Conservation (phyloP, 2,113 vertebrate genomes). For the Cacatua alba region DNA sequence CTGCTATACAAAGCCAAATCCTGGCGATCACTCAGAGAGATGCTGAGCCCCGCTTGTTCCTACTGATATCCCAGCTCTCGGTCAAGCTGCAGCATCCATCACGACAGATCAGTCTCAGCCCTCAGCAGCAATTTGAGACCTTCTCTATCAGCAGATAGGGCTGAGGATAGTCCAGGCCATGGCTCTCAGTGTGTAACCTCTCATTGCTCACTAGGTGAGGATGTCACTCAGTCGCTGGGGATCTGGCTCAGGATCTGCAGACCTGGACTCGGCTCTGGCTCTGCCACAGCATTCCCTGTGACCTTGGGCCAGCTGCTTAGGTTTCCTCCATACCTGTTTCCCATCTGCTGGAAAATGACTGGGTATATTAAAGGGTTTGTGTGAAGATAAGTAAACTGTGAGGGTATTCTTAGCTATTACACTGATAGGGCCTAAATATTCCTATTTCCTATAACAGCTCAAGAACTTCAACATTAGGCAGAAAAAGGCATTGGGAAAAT, state of each 20-base stretch:
- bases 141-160: background rate
- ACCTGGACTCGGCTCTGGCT: background rate
- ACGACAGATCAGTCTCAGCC: background rate
- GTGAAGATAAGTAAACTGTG: slow-evolving; percentile 22
- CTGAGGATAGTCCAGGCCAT: background rate
- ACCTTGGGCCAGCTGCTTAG: slow-evolving; percentile 44
- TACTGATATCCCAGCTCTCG: background rate
- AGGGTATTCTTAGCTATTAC: slow-evolving; percentile 19
- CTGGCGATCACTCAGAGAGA: background rate
- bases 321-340: slow-evolving; percentile 11
- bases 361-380: background rate
- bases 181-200: background rate
- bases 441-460: slow-evolving; percentile 30
- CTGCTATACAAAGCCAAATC: background rate
- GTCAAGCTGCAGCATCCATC: background rate
- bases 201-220: fast-evolving
- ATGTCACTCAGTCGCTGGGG: background rate
- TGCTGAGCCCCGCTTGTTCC: background rate
- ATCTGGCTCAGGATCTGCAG: background rate
- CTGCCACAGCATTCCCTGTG: background rate
- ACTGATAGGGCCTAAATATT: slow-evolving; percentile 28
- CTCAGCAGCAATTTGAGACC: background rate
- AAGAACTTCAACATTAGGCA: slow-evolving; percentile 2
- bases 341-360: slow-evolving; percentile 44
- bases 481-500: background rate